These are phyloP conservation scores for Horisme vitalbata DNA, from an alignment of 2,888 invertebrate species.

Conservation along the genomic window DNA sequence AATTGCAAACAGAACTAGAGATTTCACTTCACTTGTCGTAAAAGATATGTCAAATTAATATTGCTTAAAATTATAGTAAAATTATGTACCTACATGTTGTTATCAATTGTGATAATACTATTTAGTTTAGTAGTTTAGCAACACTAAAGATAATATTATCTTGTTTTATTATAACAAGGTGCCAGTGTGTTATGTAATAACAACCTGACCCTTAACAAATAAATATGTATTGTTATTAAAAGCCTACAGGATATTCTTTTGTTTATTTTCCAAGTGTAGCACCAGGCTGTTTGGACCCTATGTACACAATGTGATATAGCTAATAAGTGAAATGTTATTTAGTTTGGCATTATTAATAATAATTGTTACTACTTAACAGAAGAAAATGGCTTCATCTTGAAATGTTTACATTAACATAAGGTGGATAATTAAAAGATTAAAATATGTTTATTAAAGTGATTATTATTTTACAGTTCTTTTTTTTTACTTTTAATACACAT, in stretches of 20 bases:
- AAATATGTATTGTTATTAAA: no score
- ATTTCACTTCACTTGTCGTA: constrained; percentile 61
- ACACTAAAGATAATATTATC: background rate
- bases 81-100: background rate
- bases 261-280: no score
- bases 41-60: constrained; percentile 47
- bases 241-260: no score
- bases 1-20: constrained; percentile 53
- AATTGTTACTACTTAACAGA: no score
- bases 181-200: background rate
- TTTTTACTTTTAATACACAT: background rate
- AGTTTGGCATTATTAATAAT: no score
- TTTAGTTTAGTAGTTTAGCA: background rate
- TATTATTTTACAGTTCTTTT: background rate
- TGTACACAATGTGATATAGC: background rate
- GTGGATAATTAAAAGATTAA: background rate
- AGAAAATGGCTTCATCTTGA: no score
- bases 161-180: no score
- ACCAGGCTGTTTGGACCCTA: no score
- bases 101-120: constrained; percentile 1
- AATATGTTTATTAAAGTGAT: background rate
- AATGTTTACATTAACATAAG: background rate
- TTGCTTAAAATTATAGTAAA: background rate
- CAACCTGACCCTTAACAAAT: no score
- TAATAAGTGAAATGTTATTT: background rate